Evolutionary conservation across 2,888 invertebrate species (phyloP).

Genomic region (Drosophila fulvimacula): DNA sequence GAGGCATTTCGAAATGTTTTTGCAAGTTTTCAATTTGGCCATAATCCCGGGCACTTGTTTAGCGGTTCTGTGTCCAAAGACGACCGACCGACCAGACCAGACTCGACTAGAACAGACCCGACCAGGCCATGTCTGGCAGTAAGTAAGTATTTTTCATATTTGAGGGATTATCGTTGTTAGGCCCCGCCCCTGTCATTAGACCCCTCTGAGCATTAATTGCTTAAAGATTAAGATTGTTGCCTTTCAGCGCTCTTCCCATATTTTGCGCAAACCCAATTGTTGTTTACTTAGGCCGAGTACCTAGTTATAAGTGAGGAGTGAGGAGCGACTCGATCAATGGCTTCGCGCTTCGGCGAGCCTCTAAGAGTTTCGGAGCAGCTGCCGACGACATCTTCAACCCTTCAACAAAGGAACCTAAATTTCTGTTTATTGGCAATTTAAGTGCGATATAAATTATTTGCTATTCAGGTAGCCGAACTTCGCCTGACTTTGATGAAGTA

Average conservation of each 20-base stretch:
- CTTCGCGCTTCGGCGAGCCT: conserved; percentile 54
- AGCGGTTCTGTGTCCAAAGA: conserved; percentile 32
- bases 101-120: background rate
- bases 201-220: conserved; percentile 58
- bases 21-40: conserved; percentile 61
- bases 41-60: conserved; percentile 61
- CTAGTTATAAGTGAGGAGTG: conserved; percentile 13
- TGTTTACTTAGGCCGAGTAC: conserved; percentile 66
- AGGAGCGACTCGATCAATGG: conserved; percentile 58
- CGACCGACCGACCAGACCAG: background rate
- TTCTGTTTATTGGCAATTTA: conserved; percentile 79
- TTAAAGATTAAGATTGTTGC: conserved; percentile 75
- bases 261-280: conserved; percentile 53
- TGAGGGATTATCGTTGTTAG: conserved; percentile 65
- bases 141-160: conserved; percentile 44
- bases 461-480: conserved; percentile 63
- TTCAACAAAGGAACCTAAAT: conserved; percentile 48
- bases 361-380: conserved; percentile 64
- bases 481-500: conserved; percentile 71
- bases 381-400: conserved; percentile 70
- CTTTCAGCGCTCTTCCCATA: conserved; percentile 17
- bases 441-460: conserved; percentile 78
- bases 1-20: conserved; percentile 61
- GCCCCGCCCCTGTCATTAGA: conserved; percentile 71
- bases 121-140: conserved; percentile 16